Evolutionary conservation across 2,888 invertebrate species (phyloP).

Genomic region (Macrophya annulata): DNA sequence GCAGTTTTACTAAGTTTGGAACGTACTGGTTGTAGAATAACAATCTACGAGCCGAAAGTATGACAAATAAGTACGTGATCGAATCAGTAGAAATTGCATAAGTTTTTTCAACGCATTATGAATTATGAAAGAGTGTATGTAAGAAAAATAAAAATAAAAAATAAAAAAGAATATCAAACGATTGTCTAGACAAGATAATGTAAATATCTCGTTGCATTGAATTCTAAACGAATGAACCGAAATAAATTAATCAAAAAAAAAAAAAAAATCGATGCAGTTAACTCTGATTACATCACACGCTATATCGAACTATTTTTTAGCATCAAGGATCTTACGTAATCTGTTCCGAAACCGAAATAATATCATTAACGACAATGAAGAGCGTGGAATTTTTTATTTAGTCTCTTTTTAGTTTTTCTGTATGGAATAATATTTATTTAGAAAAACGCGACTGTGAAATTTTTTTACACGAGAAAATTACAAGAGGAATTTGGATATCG

Average conservation of each 20-base stretch:
- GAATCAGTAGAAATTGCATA: background rate
- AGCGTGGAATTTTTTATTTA: background rate
- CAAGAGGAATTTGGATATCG: constrained; percentile 5
- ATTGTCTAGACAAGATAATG: background rate
- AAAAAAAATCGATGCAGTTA: background rate
- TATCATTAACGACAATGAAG: background rate
- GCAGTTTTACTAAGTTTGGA: background rate
- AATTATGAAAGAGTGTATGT: background rate
- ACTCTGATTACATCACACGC: background rate
- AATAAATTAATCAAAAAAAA: too few relatives aligned
- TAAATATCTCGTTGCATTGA: background rate
- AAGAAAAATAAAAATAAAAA: too few relatives aligned
- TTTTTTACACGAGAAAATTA: background rate
- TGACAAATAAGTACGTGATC: constrained; percentile 5
- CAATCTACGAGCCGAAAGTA: background rate
- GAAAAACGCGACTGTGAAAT: background rate
- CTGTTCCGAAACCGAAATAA: background rate
- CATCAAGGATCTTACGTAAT: background rate
- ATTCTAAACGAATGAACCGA: background rate
- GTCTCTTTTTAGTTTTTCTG: background rate
- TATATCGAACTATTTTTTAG: background rate
- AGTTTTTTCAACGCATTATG: background rate
- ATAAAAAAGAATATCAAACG: background rate
- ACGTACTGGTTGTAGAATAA: background rate
- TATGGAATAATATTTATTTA: background rate